Conservation (phyloP, 2,113 vertebrate species). For the Podarcis cretensis region DNA sequence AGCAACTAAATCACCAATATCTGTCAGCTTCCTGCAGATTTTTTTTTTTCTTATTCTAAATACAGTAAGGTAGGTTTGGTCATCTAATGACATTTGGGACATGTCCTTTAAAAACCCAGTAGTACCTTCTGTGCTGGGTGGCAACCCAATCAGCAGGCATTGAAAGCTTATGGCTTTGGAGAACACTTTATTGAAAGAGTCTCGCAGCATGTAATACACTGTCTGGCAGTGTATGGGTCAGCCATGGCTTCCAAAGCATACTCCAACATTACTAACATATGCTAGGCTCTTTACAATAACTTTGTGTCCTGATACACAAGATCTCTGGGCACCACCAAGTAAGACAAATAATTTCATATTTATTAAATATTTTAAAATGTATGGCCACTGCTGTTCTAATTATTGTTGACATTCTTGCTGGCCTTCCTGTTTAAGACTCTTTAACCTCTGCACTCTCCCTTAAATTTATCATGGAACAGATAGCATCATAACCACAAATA, state of each 20-base stretch:
- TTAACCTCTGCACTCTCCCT: neutral
- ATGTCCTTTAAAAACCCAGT: neutral
- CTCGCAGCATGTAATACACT: neutral
- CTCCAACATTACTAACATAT: neutral
- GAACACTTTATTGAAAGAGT: neutral
- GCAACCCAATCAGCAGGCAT: neutral
- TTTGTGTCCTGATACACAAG: conserved; percentile 2
- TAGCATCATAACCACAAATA: too few relatives aligned
- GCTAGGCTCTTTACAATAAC: conserved; percentile 12
- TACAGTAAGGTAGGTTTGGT: neutral
- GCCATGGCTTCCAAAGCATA: neutral
- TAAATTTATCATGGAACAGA: neutral
- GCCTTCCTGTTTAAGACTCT: neutral
- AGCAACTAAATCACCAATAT: neutral
- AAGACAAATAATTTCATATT: neutral
- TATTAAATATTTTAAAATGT: neutral
- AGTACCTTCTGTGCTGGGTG: neutral
- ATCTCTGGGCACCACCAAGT: neutral
- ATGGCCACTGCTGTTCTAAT: neutral
- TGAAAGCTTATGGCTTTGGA: neutral
- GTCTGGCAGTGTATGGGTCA: neutral
- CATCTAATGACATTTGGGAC: neutral
- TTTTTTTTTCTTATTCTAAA: conserved; percentile 16
- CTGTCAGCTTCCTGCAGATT: neutral
- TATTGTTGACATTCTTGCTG: neutral